Percentiles rank a stretch among this genome's conserved stretches.
Evolutionary conservation across 2,113 vertebrate species (phyloP).

Genomic region (Salvelinus alpinus): DNA sequence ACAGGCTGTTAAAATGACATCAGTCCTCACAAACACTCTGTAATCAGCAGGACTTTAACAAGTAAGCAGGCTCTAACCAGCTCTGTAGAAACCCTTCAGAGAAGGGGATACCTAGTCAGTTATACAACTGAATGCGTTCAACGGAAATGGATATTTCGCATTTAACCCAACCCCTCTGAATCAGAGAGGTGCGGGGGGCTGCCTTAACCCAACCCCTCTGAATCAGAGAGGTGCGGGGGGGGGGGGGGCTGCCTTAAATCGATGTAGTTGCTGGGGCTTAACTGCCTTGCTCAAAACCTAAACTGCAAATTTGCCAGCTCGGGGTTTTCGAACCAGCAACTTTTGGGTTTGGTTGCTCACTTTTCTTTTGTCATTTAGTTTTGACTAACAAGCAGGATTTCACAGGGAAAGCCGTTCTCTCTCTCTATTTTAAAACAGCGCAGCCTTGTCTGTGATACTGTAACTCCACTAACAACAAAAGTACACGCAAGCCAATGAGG

Average conservation of each 20-base stretch:
- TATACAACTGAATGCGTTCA: too few relatives aligned
- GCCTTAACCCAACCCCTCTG: too few relatives aligned
- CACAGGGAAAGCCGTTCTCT: constrained; percentile 46
- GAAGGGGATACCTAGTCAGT: not conserved
- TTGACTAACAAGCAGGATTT: constrained; percentile 43
- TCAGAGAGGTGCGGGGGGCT: too few relatives aligned
- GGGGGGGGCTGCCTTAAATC: too few relatives aligned
- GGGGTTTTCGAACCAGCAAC: too few relatives aligned
- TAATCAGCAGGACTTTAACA: not conserved
- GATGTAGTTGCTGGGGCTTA: too few relatives aligned
- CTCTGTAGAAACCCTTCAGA: not conserved
- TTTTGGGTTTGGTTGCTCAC: not conserved
- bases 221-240: too few relatives aligned
- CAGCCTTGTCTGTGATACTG: not conserved
- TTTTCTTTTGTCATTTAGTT: not conserved
- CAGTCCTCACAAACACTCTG: not conserved
- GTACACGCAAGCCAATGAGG: not conserved
- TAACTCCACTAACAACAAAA: not conserved
- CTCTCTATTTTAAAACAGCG: not conserved
- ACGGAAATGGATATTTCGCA: too few relatives aligned
- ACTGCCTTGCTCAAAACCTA: too few relatives aligned
- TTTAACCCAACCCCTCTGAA: too few relatives aligned
- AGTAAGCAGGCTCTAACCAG: not conserved
- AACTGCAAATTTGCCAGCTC: too few relatives aligned
- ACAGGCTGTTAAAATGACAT: not conserved